Percentiles rank a stretch among this genome's conserved stretches.
Evolutionary conservation across 53 echinoderm and acorn worm species (phyloP).

Genomic region (Apostichopus leukothele): DNA sequence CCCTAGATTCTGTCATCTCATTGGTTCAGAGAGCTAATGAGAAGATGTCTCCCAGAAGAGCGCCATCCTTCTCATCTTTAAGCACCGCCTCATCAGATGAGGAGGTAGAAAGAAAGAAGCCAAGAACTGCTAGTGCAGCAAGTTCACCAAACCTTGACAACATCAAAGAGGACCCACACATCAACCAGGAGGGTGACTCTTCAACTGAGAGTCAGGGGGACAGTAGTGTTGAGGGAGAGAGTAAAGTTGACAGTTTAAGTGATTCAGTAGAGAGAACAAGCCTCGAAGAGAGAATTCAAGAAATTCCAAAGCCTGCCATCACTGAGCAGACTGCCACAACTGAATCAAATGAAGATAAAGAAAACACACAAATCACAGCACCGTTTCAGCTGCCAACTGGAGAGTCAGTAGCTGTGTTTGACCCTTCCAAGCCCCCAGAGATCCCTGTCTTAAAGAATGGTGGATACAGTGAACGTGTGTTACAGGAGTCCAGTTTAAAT

Average conservation of each 20-base stretch:
- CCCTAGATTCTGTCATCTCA: constrained; percentile 51
- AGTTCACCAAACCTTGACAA: constrained; percentile 31
- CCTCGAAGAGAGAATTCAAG: constrained; percentile 37
- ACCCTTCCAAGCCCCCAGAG: constrained; percentile 69
- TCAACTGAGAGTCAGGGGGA: background rate
- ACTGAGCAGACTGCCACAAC: background rate
- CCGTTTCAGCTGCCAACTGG: constrained; percentile 37
- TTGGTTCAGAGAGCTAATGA: constrained; percentile 73
- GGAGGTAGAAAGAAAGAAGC: constrained; percentile 28
- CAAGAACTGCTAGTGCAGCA: constrained; percentile 13
- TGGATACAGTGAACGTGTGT: constrained; percentile 8
- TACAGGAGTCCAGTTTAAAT: constrained; percentile 36
- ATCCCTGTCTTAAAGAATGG: constrained; percentile 38
- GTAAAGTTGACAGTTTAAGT: constrained; percentile 30
- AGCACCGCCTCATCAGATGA: constrained; percentile 35
- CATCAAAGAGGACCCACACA: background rate
- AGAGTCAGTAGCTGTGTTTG: constrained; percentile 71
- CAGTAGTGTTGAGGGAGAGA: constrained; percentile 5
- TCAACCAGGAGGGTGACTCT: background rate
- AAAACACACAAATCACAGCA: constrained; percentile 15
- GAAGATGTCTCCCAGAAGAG: constrained; percentile 48
- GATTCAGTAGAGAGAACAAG: constrained; percentile 38
- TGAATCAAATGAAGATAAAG: constrained; percentile 25
- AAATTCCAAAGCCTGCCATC: background rate
- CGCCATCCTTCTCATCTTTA: constrained; percentile 5